These are phyloP conservation scores for Parazoanthus atlanticus DNA, from an alignment of 92 coral and sea anemone species.

Conservation along the genomic window DNA sequence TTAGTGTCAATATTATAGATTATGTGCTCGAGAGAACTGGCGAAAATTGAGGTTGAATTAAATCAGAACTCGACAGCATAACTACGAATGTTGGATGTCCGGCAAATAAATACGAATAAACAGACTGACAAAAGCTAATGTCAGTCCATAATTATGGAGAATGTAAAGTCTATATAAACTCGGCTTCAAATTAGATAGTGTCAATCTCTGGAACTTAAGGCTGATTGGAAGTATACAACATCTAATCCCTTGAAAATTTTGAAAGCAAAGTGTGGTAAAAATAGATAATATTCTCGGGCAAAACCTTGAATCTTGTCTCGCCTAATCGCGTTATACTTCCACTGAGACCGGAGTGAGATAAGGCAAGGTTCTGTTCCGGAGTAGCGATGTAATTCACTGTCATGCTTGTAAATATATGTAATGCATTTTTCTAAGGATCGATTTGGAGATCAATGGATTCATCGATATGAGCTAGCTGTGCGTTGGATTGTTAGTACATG, in stretches of 20 bases:
- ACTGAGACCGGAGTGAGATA: neutral
- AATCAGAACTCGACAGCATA: no score
- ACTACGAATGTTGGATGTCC: no score
- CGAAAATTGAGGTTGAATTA: no score
- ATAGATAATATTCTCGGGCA: neutral
- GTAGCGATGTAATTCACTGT: neutral
- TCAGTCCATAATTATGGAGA: no score
- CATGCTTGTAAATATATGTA: neutral
- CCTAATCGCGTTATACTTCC: neutral
- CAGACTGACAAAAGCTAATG: no score
- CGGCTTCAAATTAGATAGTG: no score
- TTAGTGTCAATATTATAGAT: no score
- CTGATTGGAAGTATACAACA: neutral
- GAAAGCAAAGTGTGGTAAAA: neutral
- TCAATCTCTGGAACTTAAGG: neutral
- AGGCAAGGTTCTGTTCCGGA: neutral
- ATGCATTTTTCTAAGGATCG: slow-evolving; percentile 2
- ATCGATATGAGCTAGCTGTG: slow-evolving; percentile 4
- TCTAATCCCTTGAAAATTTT: no score
- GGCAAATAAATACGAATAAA: no score
- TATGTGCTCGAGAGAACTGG: no score
- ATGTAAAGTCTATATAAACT: no score
- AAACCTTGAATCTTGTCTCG: neutral
- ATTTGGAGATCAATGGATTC: slow-evolving; percentile 26
- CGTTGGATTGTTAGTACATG: slow-evolving; percentile 30